Evolutionary conservation across 53 echinoderm and acorn worm species (phyloP).

Genomic region (Antedon mediterranea): DNA sequence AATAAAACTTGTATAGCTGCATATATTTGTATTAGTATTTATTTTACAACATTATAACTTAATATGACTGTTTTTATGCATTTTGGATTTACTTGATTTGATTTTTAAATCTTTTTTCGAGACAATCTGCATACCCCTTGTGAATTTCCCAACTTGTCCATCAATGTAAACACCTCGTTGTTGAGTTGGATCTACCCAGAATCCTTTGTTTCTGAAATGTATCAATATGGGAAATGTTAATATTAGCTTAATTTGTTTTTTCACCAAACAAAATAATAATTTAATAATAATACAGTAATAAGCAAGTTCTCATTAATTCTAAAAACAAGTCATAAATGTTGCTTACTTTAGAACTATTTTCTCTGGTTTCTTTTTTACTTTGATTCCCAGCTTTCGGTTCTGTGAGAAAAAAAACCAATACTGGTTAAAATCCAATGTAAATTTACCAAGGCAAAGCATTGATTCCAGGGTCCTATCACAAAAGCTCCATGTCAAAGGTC

Average conservation of each 20-base stretch:
- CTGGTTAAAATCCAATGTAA: background rate
- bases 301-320: too few species aligned
- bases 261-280: too few species aligned
- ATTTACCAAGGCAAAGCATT: too few species aligned
- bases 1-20: background rate
- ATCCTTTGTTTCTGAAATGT: constrained; percentile 76
- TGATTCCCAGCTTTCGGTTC: constrained; percentile 75
- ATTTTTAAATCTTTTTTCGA: constrained; percentile 49
- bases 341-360: constrained; percentile 18
- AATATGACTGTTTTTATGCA: too few species aligned
- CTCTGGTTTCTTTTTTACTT: constrained; percentile 43
- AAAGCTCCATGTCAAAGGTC: too few species aligned
- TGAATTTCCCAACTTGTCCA: constrained; percentile 75
- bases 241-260: too few species aligned
- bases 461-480: too few species aligned
- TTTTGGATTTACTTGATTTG: constrained; percentile 11
- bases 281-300: too few species aligned
- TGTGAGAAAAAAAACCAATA: constrained; percentile 12
- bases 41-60: background rate
- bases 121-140: constrained; percentile 67
- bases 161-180: constrained; percentile 48
- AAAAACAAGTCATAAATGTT: too few species aligned
- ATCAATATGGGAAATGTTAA: too few species aligned
- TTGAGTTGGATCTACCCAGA: constrained; percentile 68
- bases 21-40: background rate